Percentiles rank a stretch among this genome's conserved stretches.
Evolutionary conservation across 2,113 vertebrate species (phyloP).

Genomic region (Picathartes gymnocephalus): DNA sequence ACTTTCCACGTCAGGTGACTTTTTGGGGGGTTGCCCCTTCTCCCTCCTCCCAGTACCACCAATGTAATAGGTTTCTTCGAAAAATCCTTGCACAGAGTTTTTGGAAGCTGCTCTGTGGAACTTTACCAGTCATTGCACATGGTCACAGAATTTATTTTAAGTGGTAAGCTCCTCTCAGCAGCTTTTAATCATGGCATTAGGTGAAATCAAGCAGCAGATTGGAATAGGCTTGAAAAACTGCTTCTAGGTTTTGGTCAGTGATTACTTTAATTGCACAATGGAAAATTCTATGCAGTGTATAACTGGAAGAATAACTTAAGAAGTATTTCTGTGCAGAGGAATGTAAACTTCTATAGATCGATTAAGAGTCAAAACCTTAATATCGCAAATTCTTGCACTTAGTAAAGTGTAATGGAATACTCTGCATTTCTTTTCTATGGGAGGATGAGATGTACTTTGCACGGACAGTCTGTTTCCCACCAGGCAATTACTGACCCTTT

Average conservation of each 20-base stretch:
- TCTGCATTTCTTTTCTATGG: not conserved
- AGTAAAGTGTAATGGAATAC: not conserved
- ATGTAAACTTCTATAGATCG: not conserved
- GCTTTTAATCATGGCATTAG: not conserved
- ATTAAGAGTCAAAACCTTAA: not conserved
- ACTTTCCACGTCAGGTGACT: not conserved
- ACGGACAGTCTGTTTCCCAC: not conserved
- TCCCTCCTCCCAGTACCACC: accelerated
- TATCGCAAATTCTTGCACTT: not conserved
- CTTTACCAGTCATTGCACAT: not conserved
- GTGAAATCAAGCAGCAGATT: not conserved
- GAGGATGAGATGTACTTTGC: not conserved
- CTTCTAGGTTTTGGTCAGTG: not conserved
- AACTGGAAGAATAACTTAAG: not conserved
- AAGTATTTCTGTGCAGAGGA: not conserved
- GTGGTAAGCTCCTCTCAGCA: not conserved
- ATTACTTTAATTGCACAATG: not conserved
- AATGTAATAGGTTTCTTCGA: not conserved
- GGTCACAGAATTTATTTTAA: not conserved
- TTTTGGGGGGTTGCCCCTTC: accelerated
- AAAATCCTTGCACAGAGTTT: not conserved
- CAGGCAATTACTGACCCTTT: not conserved
- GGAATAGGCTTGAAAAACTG: not conserved
- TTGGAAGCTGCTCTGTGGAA: not conserved
- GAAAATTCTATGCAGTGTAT: not conserved